Evolutionary conservation across 2,113 vertebrate species (phyloP).

Genomic region (Conger conger): DNA sequence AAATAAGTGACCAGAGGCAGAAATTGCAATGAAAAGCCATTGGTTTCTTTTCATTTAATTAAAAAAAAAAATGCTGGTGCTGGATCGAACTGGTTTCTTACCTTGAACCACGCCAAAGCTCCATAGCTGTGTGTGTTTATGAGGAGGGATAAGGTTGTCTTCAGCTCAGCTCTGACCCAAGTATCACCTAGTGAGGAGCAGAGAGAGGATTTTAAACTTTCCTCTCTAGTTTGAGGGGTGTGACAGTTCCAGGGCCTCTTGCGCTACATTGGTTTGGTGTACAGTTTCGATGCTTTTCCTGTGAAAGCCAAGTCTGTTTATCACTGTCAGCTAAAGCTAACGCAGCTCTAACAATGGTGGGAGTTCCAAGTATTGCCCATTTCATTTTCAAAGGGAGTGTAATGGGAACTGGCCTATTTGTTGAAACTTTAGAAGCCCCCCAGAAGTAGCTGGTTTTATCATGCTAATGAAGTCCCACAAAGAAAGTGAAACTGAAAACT

Average conservation of each 20-base stretch:
- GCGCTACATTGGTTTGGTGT: background rate
- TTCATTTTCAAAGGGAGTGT: background rate
- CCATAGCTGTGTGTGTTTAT: background rate
- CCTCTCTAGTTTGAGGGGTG: background rate
- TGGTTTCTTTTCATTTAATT: background rate
- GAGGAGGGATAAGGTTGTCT: background rate
- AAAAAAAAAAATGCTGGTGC: too few species aligned
- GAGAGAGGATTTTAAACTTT: background rate
- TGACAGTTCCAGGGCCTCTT: background rate
- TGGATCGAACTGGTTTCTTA: background rate
- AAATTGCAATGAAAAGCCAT: background rate
- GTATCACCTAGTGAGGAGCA: background rate
- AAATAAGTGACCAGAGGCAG: background rate
- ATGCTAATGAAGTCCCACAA: background rate
- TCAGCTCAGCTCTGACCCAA: background rate
- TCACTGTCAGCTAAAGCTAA: background rate
- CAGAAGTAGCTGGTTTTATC: background rate
- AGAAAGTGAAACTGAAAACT: background rate
- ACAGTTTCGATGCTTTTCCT: background rate
- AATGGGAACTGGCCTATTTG: background rate
- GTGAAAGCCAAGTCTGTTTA: background rate
- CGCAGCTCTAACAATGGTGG: background rate
- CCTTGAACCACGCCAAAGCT: background rate
- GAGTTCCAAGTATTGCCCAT: background rate
- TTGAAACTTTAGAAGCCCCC: background rate